Conservation (phyloP, 2,797 vertebrate species). For the Sebastes minor region DNA sequence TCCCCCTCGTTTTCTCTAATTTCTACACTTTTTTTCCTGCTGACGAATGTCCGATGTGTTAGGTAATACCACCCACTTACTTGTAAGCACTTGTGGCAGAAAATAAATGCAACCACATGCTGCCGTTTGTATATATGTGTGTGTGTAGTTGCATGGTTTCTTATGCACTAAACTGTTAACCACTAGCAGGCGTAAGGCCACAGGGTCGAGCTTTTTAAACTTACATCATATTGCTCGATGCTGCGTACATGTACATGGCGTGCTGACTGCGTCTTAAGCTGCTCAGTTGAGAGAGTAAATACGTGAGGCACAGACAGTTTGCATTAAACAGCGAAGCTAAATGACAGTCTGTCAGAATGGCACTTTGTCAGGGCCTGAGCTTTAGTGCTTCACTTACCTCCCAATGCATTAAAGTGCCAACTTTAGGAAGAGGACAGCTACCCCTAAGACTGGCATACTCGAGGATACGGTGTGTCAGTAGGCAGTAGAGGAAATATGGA, state of each 20-base stretch:
- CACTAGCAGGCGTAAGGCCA: constrained; percentile 35
- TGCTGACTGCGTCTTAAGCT: constrained; percentile 8
- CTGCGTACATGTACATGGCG: background rate
- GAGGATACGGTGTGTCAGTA: background rate
- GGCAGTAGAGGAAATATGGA: background rate
- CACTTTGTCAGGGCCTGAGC: background rate
- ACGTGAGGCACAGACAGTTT: background rate
- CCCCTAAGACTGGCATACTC: background rate
- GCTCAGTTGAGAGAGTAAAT: constrained; percentile 2
- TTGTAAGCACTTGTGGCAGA: constrained; percentile 72
- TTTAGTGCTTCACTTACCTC: background rate
- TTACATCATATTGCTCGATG: constrained; percentile 25
- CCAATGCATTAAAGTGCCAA: background rate
- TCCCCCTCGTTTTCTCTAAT: constrained; percentile 19
- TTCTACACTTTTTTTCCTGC: constrained; percentile 24
- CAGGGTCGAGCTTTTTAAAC: constrained; percentile 35
- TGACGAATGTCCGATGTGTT: constrained; percentile 67
- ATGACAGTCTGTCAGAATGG: background rate
- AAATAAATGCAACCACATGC: constrained; percentile 76
- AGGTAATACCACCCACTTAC: constrained; percentile 77
- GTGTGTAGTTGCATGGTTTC: constrained; percentile 21
- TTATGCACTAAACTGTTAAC: constrained; percentile 38
- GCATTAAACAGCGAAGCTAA: constrained; percentile 1
- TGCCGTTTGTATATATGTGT: constrained; percentile 14
- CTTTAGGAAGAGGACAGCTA: background rate